Percentiles rank a stretch among this genome's conserved stretches.
These are phyloP conservation scores for Calameuta pallipes DNA, from an alignment of 2,888 invertebrate genomes.

Conservation along the genomic window DNA sequence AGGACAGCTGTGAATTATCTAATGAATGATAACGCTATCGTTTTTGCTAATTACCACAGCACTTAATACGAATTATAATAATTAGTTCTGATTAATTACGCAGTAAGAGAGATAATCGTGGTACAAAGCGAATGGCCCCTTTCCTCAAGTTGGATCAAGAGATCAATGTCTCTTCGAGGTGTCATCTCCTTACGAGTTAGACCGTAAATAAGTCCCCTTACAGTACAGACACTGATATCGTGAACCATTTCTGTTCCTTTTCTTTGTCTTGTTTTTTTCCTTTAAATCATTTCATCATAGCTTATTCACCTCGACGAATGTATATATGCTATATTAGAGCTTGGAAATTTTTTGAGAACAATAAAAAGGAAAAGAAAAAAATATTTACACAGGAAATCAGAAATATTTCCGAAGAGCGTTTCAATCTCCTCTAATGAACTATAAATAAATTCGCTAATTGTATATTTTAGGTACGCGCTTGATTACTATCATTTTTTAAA, in stretches of 20 bases:
- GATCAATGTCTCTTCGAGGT: not conserved
- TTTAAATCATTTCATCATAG: constrained; percentile 4
- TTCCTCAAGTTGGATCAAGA: not conserved
- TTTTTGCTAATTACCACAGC: not conserved
- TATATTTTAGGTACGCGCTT: not conserved
- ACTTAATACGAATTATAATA: not conserved
- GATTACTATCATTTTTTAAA: constrained; percentile 12
- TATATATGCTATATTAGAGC: not conserved
- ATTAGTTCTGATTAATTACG: not conserved
- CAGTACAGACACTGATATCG: not conserved
- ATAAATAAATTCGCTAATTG: not conserved
- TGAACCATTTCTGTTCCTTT: not conserved
- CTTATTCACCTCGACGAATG: not conserved
- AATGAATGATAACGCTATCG: not conserved
- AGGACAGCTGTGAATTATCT: not conserved
- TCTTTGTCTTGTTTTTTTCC: constrained; percentile 10
- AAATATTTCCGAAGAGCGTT: not conserved
- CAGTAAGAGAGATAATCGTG: not conserved
- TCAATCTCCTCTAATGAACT: not conserved
- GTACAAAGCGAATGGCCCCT: not conserved
- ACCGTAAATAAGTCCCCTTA: not conserved
- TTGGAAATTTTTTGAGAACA: not conserved
- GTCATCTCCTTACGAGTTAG: not conserved
- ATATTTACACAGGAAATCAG: not conserved
- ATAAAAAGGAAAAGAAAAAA: not conserved